A percentile compares a stretch with the other conserved stretches of the same genome.
Evolutionary conservation across 2,797 vertebrate species (phyloP).

Genomic region (Poliocrania exsul): DNA sequence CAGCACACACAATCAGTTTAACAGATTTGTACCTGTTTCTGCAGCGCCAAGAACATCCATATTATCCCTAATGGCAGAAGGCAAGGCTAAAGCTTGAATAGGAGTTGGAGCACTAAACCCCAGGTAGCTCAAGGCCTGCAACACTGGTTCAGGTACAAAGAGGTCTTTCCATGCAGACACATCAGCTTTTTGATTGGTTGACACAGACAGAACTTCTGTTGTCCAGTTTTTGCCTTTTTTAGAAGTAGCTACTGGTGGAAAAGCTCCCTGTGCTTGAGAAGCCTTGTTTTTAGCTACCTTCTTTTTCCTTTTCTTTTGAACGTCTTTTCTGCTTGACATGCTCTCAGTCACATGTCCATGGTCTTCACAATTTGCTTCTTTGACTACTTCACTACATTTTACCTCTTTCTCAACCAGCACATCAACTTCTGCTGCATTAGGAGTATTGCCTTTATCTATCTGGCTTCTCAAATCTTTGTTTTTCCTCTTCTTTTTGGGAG

Average conservation of each 20-base stretch:
- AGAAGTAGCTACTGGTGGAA: conserved; percentile 31
- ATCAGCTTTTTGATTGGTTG: conserved; percentile 75
- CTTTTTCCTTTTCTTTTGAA: conserved; percentile 71
- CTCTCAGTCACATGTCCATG: neutral
- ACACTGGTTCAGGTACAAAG: conserved; percentile 87
- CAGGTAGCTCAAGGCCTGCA: conserved; percentile 86
- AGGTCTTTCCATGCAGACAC: conserved; percentile 90
- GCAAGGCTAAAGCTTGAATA: conserved; percentile 90
- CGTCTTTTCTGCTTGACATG: neutral
- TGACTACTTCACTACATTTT: neutral
- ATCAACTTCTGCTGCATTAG: neutral
- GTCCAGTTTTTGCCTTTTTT: conserved; percentile 88
- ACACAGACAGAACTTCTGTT: conserved; percentile 66
- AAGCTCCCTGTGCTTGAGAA: neutral
- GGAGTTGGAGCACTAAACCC: conserved; percentile 93
- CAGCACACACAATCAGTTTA: neutral
- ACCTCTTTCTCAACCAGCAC: neutral
- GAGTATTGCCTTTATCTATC: neutral
- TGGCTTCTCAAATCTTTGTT: neutral
- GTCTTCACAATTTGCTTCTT: neutral
- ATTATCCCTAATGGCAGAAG: conserved; percentile 91
- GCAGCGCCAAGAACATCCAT: conserved; percentile 95
- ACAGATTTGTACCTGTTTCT: conserved; percentile 86
- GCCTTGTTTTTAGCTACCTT: conserved; percentile 49
- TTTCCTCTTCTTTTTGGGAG: conserved; percentile 71